Base-by-base conservation (phyloP, 1,140 invertebrate genomes). In the Cydia amplana region DNA sequence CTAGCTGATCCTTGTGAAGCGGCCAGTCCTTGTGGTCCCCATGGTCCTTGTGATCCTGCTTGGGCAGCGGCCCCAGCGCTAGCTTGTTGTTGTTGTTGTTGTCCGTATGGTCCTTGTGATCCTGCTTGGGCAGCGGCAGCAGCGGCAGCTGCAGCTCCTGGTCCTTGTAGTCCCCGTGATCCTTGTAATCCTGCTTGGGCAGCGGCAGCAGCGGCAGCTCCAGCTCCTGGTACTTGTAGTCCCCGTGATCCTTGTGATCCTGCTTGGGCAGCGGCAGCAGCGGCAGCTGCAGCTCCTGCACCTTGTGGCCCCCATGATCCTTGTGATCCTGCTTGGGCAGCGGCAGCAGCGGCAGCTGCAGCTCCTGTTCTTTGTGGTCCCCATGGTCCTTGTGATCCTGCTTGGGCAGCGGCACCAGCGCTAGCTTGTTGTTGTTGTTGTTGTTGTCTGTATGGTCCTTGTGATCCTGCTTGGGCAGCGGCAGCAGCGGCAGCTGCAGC, bases 321-420 rank as follows among this genome's bases (percentile, higher is more conserved):
- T 1, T 63, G 2, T 63, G 67, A 16, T 72, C 67, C 67, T n/a
- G 2, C 0, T 70, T 49, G 46, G 4, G 46, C 46, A 49, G 46
- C 6, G 16, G 60, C 60, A 10, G 3, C 75, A 60, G 72, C 74
- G 1, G 73, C 73, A 73, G 55, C 73, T 25, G 75, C 67, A 78
- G 75, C 67, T 10, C 40, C 55, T 75, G 1, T 7, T 73, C 28
- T 46, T 7, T 36, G 6, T 72, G 72, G 74, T 73, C 77, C 74
- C n/a, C 67, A 65, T 32, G 20, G 60, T 63, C 60, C 60, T 23
- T 51, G 1, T 49, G 40, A 16, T 65, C 23, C 51, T n/a, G 18
- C 2, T 18, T 40, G 14, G 4, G 32, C 36, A 36, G 72, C 14
- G 6, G 72, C 28, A 23, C 40, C 72, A 23, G 72, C 25, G 43